These are phyloP conservation scores for Aurelia sp. DNA, from an alignment of 30 jellyfish, hydroid and myxozoan genomes.

Conservation along the genomic window DNA sequence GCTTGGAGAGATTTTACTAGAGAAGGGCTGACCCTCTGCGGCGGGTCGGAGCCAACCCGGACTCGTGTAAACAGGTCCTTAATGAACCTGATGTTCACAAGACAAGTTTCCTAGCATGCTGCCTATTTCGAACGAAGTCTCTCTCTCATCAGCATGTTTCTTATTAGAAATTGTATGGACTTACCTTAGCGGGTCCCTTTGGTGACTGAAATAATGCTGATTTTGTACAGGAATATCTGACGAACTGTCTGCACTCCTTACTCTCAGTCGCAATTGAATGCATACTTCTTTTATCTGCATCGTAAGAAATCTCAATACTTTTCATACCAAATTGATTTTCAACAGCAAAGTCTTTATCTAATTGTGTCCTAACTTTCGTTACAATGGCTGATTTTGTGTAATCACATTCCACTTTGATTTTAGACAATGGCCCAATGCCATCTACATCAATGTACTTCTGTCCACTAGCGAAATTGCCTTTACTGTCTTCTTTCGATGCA, in stretches of 20 bases:
- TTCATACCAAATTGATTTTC: slow-evolving; percentile 46
- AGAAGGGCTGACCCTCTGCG: too few relatives aligned
- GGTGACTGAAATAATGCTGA: slow-evolving; percentile 71
- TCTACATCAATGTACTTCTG: slow-evolving; percentile 47
- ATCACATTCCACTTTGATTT: slow-evolving; percentile 46
- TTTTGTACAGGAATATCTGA: slow-evolving; percentile 57
- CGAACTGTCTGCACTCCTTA: slow-evolving; percentile 45
- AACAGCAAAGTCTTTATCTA: slow-evolving; percentile 24
- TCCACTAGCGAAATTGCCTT: slow-evolving; percentile 29
- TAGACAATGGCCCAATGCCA: slow-evolving; percentile 76
- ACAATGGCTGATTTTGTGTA: background rate
- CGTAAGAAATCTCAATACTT: slow-evolving; percentile 25
- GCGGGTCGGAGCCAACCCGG: too few relatives aligned
- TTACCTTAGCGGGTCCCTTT: slow-evolving; percentile 64
- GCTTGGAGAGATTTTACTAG: too few relatives aligned
- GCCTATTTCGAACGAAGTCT: too few relatives aligned
- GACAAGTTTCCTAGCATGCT: too few relatives aligned
- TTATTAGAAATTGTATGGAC: background rate
- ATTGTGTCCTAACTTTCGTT: slow-evolving; percentile 28
- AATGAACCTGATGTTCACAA: too few relatives aligned
- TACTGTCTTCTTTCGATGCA: slow-evolving; percentile 17
- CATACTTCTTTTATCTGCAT: slow-evolving; percentile 58
- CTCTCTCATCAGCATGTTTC: too few relatives aligned
- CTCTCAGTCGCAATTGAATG: slow-evolving; percentile 37
- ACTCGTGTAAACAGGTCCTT: too few relatives aligned